phyloP scores from a whole-genome alignment of 37 sponge, comb jelly and placozoan species.

The Eunapius fragilis region DNA sequence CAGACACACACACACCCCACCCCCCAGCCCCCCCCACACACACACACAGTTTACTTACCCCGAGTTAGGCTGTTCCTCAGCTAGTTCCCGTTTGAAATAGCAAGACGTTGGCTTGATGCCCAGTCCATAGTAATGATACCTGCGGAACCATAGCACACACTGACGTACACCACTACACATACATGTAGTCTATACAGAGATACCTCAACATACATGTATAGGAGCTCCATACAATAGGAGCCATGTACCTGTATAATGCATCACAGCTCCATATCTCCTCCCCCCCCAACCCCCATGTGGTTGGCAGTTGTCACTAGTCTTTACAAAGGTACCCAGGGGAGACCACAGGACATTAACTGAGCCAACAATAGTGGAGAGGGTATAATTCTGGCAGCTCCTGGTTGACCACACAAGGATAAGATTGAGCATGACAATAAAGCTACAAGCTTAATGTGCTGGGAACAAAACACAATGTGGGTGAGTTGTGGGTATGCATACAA shows the following conservation, averaged over 20 bases:
- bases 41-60: constrained; percentile 43
- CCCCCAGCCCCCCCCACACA: background rate
- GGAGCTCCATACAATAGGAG: background rate
- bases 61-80: constrained; percentile 37
- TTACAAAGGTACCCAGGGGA: no score
- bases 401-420: no score
- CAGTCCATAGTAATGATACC: constrained; percentile 97
- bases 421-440: no score
- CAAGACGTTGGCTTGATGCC: constrained; percentile 89
- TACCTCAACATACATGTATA: background rate
- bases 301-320: no score
- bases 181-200: background rate
- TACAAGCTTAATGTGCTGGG: no score
- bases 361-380: no score
- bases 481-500: no score
- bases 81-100: constrained; percentile 69
- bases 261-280: no score
- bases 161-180: background rate
- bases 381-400: no score
- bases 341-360: no score
- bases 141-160: constrained; percentile 7
- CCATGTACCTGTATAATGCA: background rate
- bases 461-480: no score
- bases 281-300: no score
- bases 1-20: constrained; percentile 13